These are phyloP conservation scores for Halcyon chelicuti DNA, from an alignment of 2,797 vertebrate genomes.

Conservation along the genomic window DNA sequence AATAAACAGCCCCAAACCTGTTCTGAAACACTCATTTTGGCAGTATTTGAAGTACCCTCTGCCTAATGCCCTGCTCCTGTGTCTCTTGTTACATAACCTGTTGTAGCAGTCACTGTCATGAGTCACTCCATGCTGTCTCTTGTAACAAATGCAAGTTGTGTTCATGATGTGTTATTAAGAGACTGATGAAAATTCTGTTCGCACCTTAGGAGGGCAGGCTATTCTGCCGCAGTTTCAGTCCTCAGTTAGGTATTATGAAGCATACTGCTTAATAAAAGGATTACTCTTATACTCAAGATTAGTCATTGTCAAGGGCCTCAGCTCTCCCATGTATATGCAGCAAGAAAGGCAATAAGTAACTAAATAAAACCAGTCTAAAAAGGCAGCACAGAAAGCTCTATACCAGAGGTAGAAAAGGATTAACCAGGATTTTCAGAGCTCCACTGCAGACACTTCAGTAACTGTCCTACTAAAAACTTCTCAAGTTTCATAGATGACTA, in stretches of 20 bases:
- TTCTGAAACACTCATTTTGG: background rate
- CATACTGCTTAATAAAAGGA: background rate
- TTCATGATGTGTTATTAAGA: background rate
- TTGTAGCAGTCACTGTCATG: background rate
- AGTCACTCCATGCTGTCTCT: background rate
- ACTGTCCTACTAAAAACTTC: background rate
- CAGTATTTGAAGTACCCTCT: background rate
- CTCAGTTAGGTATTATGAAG: background rate
- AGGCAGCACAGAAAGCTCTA: background rate
- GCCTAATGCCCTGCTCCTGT: background rate
- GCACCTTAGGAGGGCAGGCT: background rate
- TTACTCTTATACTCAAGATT: background rate
- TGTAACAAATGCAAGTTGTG: background rate
- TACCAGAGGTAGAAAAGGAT: background rate
- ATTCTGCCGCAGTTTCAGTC: background rate
- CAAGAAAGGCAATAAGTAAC: background rate
- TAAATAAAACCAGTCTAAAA: background rate
- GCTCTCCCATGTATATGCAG: background rate
- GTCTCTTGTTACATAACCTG: background rate
- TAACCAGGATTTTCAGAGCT: background rate
- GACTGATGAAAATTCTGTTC: background rate
- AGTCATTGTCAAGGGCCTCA: background rate
- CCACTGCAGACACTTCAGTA: background rate
- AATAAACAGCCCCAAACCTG: background rate
- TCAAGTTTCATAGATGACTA: background rate